Evolutionary conservation across 2,888 invertebrate genomes (phyloP).

Genomic region (Caenorhabditis sp.): DNA sequence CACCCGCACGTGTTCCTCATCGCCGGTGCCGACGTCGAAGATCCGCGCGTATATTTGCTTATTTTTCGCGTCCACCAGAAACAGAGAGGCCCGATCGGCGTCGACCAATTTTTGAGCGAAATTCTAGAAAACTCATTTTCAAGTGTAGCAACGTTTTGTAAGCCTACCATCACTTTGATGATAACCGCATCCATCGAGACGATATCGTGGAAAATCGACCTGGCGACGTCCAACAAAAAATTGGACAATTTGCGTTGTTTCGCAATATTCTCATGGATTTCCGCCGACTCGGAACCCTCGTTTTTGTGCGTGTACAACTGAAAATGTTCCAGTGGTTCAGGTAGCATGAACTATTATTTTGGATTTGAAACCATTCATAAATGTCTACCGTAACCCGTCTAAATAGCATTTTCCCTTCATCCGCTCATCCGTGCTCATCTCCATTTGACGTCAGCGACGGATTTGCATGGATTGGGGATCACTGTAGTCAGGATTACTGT

Average conservation of each 20-base stretch:
- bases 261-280: conserved; percentile 66
- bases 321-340: conserved; percentile 58
- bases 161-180: conserved; percentile 87
- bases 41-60: conserved; percentile 88
- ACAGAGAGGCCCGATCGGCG: conserved; percentile 89
- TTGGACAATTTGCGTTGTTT: conserved; percentile 82
- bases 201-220: conserved; percentile 91
- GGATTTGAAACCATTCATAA: no score
- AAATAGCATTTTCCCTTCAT: no score
- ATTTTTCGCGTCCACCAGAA: conserved; percentile 86
- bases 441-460: no score
- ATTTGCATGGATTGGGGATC: neutral
- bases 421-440: no score
- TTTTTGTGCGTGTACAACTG: conserved; percentile 84
- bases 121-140: conserved; percentile 80
- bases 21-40: conserved; percentile 83
- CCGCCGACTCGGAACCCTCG: conserved; percentile 36
- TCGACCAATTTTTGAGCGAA: conserved; percentile 88
- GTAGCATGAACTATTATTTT: no score
- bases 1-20: conserved; percentile 66
- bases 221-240: conserved; percentile 87
- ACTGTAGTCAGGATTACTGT: neutral
- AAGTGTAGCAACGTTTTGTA: neutral
- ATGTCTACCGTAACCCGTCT: no score
- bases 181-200: conserved; percentile 88